Evolutionary conservation across 1,140 invertebrate genomes (phyloP), one percentile per base, ranked within the genome.

Genomic region (Eriocheir sinensis): DNA sequence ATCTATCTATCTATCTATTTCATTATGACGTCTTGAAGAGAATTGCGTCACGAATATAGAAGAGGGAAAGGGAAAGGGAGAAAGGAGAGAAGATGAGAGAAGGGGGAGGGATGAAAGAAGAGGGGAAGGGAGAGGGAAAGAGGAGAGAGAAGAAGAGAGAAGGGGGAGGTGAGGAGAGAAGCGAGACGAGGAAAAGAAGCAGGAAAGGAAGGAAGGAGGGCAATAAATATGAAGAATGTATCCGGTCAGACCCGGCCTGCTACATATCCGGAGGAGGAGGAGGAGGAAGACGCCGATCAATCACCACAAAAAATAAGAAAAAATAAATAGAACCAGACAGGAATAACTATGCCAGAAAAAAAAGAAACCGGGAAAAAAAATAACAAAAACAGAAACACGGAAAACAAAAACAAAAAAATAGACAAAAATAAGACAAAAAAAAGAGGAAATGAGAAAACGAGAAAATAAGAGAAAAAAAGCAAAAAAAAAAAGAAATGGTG

Each of bases 171-270:
- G 21, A n/a, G 27, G 27, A 0, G 8, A 8, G 21, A n/a, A n/a
- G 60, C 2, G 60, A 8, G 8, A n/a, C 2, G n/a, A 72, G 21
- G 21, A n/a, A n/a, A 1, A n/a, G n/a, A 8, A n/a, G n/a, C 2
- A 4, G 8, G 21, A n/a, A 72, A n/a, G 8, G 27, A n/a, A 48
- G 15, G 15, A 15, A 15, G 44, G 44, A 15, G 15, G 60, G 60
- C 60, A 72, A 72, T 72, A 72, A 72, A 72, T 72, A 72, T 72
- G 60, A 72, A n/a, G 60, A 72, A 72, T 21, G 60, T 72, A 72
- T 72, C 17, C 60, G 60, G 60, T 72, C 60, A 72, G 60, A 72
- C 60, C 27, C 60, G n/a, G 60, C 4, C 60, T 72, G 60, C 60
- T n/a, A 72, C 60, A n/a, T 72, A 72, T 72, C 60, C 60, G 60